Base-by-base conservation (phyloP, 2,888 invertebrate species). In the Phrixothrix hirtus region DNA sequence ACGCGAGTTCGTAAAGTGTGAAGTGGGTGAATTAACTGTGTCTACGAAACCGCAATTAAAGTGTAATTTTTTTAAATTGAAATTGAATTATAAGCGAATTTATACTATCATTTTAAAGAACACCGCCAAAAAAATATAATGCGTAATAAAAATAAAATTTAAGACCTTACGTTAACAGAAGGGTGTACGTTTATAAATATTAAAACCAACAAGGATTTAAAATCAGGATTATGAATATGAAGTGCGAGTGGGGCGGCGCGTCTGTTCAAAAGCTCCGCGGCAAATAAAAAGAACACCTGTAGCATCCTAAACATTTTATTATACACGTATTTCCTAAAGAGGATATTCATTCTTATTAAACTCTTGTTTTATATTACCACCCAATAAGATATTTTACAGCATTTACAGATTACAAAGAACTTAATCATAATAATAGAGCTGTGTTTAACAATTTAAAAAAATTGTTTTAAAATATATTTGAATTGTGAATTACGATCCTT, bases 301-400 rank as follows among this genome's bases (percentile, higher is more conserved):
- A 53, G 53, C 53, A 53, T 53, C 53, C 48, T 53, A 48, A 53
- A 53, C 48, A 44, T 48, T 53, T 53, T 53, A 53, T 53, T 47
- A 47, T 26, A 42, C 52, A 43, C 34, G 53, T 43, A 47, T 42
- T 46, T 53, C 53, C 53, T 53, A 43, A 46, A 53, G 43, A 43
- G 48, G 47, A 36, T 42, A 48, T 30, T 25, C 36, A 42, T 36
- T 47, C 47, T 47, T 31, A 36, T 30, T 48, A 31, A 47, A 47
- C 45, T 34, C 51, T 39, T 39, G 41, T 52, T 42, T 34, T 39
- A 45, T 36, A 35, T 41, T 41, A 32, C 51, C 41, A 41, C 51
- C 41, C 46, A 46, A 46, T 42, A 45, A 36, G 44, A 44, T 32
- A 44, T 37, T 46, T 44, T 17, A 15, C 14, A 47, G 16, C 47